Evolutionary conservation across 2,113 vertebrate species (phyloP), one percentile per base, ranked within the genome.

Genomic region (Thunnus maccoyii): DNA sequence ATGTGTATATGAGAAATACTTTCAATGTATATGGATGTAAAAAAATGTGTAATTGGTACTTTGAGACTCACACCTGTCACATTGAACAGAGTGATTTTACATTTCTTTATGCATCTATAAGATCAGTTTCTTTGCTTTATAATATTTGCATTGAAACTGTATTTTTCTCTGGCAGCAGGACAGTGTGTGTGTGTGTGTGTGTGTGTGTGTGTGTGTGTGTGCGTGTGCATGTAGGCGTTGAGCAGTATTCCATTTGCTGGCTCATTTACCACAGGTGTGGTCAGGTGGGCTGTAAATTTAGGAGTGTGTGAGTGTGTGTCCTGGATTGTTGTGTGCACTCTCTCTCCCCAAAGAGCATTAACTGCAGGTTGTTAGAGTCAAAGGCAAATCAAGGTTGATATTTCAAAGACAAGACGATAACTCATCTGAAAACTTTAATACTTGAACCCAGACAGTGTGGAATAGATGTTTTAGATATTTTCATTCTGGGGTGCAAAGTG

Each of bases 161-260:
- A 18, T 22, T 22, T 22, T 22, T 22, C 22, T 22, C 22, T 22
- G 22, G 22, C 22, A 22, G 22, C 22, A 22, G 22, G 22, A 22
- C 22, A 22, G 22, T 71, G 30, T 68, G 32, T 30, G 55, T 11
- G 20, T 25, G 22, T 61, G 50, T 63, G 44, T 46, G 46, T 1
- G 51, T 41, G 36, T 41, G 36, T 8, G 36, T 36, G 36, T 36
- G 36, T 36, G 36, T 36, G 5, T 36, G 36, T 36, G 36, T 36
- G 36, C 8, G 8, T 41, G 55, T 11, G 27, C 41, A 60, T 3
- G 12, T 30, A 36, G 20, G 20, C 1, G 8, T 47, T 70, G 17
- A 74, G 55, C 30, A 63, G 20, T 57, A 63, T 85, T 82, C 61
- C 52, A 76, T 88, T 88, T 82, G 36, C 71, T 79, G 79, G 70